These are phyloP conservation scores for Eremobia ochroleuca DNA, from an alignment of 2,888 invertebrate species.

Conservation along the genomic window DNA sequence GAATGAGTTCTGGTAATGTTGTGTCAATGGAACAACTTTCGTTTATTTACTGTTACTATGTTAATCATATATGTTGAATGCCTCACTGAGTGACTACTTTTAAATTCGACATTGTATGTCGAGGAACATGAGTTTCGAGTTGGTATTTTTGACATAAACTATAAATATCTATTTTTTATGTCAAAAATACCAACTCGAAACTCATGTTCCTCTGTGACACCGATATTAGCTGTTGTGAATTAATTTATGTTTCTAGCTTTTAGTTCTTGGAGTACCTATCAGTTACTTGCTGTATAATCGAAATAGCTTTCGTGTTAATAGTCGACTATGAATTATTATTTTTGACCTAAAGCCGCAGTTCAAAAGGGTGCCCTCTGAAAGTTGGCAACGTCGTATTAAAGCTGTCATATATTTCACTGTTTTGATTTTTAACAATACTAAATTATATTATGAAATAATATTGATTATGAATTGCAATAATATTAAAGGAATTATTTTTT, in stretches of 20 bases:
- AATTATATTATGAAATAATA: background rate
- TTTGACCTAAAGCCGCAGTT: background rate
- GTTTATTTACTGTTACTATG: slow-evolving; percentile 25
- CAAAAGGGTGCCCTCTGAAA: too few species aligned
- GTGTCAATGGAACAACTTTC: slow-evolving; percentile 46
- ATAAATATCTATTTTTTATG: too few species aligned
- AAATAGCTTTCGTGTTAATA: background rate
- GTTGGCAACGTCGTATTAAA: too few species aligned
- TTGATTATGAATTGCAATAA: background rate
- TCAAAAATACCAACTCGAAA: too few species aligned
- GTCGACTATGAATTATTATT: background rate
- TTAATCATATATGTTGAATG: slow-evolving; percentile 10
- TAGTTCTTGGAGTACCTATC: background rate
- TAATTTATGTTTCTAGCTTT: background rate
- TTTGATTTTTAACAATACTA: background rate
- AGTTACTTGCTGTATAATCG: background rate
- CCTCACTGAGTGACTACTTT: slow-evolving; percentile 3
- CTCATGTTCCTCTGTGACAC: background rate
- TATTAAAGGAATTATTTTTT: background rate
- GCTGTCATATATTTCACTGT: background rate
- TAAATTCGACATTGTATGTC: background rate
- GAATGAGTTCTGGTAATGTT: slow-evolving; percentile 17
- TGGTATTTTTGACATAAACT: background rate
- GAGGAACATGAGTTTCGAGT: background rate
- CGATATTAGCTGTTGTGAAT: background rate